Percentiles rank a stretch among this genome's conserved stretches.
Conservation (phyloP, 2,113 vertebrate genomes). For the Dasyurus viverrinus region DNA sequence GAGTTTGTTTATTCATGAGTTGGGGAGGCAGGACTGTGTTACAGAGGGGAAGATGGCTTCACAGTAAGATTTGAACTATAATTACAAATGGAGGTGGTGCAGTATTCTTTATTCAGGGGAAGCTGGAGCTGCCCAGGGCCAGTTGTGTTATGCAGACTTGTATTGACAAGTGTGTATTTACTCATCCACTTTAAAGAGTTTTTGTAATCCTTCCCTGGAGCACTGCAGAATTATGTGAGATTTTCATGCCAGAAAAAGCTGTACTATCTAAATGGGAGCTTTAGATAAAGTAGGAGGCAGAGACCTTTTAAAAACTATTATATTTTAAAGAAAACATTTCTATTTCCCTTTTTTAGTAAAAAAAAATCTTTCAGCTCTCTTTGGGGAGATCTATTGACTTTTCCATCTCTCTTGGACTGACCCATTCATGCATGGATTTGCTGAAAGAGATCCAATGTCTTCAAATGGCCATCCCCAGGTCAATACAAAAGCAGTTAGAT, state of each 20-base stretch:
- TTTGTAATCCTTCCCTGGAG: neutral
- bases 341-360: neutral
- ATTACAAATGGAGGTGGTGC: neutral
- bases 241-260: neutral
- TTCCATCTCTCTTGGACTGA: neutral
- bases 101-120: neutral
- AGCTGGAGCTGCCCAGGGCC: neutral
- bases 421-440: neutral
- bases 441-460: neutral
- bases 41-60: neutral
- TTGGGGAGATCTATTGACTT: neutral
- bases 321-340: neutral
- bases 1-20: neutral
- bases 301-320: neutral
- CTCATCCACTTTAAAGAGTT: neutral
- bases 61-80: neutral
- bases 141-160: neutral
- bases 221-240: neutral
- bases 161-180: conserved; percentile 2
- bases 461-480: neutral
- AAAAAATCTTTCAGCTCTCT: neutral
- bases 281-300: neutral
- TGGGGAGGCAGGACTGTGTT: neutral
- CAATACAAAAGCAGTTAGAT: neutral
- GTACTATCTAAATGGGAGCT: neutral